Percentiles rank a stretch among this genome's conserved stretches.
Conservation (phyloP, 53 echinoderm and acorn worm genomes). For the Hippasteria phrygiana region DNA sequence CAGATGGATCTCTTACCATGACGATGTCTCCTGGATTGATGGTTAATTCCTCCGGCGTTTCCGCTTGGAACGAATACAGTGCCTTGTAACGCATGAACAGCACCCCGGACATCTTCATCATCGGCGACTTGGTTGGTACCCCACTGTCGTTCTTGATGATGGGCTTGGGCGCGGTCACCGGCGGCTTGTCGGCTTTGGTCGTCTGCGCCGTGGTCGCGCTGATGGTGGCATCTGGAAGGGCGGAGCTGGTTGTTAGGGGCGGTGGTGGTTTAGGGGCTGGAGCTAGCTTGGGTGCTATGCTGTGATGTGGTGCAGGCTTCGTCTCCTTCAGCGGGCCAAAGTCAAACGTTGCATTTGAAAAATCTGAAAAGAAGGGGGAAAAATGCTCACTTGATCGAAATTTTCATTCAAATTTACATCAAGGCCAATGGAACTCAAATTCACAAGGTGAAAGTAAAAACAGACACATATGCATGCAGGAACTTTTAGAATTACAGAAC, state of each 20-base stretch:
- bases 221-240: not conserved
- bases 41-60: conserved; percentile 84
- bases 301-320: conserved; percentile 49
- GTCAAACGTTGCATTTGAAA: conserved; percentile 73
- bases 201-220: conserved; percentile 25
- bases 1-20: conserved; percentile 86
- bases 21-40: conserved; percentile 96
- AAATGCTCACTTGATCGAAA: not conserved
- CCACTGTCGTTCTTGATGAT: conserved; percentile 53
- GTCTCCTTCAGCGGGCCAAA: conserved; percentile 52
- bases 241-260: not conserved
- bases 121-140: conserved; percentile 22
- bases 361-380: conserved; percentile 46
- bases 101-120: conserved; percentile 16
- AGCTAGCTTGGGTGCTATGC: conserved; percentile 15
- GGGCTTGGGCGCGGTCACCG: conserved; percentile 52
- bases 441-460: too few species aligned
- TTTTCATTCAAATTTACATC: not conserved
- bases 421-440: too few species aligned
- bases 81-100: conserved; percentile 79
- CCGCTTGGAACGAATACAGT: conserved; percentile 82
- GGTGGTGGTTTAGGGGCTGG: conserved; percentile 15
- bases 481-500: not conserved
- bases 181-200: conserved; percentile 49
- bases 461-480: not conserved